These are phyloP conservation scores for Pocota personata DNA, from an alignment of 2,888 invertebrate genomes.

Conservation along the genomic window DNA sequence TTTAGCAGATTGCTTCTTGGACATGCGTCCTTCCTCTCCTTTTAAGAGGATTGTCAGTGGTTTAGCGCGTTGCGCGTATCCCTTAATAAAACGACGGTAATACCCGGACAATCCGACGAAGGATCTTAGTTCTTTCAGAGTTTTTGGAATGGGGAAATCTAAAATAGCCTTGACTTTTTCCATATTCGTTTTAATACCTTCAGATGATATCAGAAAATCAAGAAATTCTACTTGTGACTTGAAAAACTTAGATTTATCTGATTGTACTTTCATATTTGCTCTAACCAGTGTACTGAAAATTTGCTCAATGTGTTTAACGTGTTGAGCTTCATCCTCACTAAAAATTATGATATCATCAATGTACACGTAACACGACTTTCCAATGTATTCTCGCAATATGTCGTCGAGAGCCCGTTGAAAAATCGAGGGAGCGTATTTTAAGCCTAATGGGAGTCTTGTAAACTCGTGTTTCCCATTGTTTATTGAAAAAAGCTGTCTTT, in stretches of 20 bases:
- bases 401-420: constrained; percentile 50
- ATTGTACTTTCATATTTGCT: constrained; percentile 46
- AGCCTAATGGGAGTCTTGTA: constrained; percentile 33
- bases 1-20: neutral
- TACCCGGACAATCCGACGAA: neutral
- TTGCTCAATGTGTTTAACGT: constrained; percentile 39
- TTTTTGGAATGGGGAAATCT: constrained; percentile 3
- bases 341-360: constrained; percentile 61
- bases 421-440: constrained; percentile 52
- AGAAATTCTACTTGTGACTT: constrained; percentile 21
- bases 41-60: neutral
- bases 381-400: constrained; percentile 37
- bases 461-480: constrained; percentile 51
- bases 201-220: constrained; percentile 6
- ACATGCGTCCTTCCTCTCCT: neutral
- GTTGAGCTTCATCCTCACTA: constrained; percentile 33
- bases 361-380: constrained; percentile 40
- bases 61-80: constrained; percentile 42
- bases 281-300: constrained; percentile 31
- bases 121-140: neutral
- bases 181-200: constrained; percentile 23
- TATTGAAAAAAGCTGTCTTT: constrained; percentile 44
- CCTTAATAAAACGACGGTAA: constrained; percentile 19
- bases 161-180: constrained; percentile 23
- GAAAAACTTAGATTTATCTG: constrained; percentile 36